Evolutionary conservation across 2,797 vertebrate genomes (phyloP).

Genomic region (Taeniopygia guttata): DNA sequence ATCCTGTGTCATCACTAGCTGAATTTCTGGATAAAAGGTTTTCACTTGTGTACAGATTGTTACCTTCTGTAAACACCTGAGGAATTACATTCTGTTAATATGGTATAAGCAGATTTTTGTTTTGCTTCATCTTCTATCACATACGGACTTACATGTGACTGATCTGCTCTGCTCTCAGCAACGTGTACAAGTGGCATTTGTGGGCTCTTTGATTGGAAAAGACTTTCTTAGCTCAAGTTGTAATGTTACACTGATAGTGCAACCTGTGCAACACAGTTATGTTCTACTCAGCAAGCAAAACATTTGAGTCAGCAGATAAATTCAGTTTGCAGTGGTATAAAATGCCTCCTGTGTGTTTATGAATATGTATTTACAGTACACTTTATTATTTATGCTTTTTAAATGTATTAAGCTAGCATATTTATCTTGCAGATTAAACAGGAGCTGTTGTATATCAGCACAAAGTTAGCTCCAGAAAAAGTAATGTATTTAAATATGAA

Average conservation of each 20-base stretch:
- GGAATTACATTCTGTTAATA: background rate
- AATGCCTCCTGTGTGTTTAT: background rate
- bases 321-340: background rate
- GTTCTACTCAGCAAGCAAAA: background rate
- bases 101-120: background rate
- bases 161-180: background rate
- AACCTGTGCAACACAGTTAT: background rate
- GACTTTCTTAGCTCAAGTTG: background rate
- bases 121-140: background rate
- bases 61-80: background rate
- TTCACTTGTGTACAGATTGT: background rate
- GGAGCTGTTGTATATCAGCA: background rate
- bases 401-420: background rate
- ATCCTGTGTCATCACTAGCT: background rate
- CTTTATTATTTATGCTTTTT: background rate
- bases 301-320: background rate
- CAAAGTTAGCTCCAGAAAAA: slow-evolving; percentile 33
- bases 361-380: background rate
- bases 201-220: background rate
- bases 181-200: background rate
- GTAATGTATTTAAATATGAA: slow-evolving; percentile 23
- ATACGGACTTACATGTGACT: background rate
- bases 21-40: background rate
- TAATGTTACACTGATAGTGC: background rate
- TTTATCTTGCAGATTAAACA: background rate